Conservation (phyloP, 2,888 invertebrate species). For the Fragum whitleyi region DNA sequence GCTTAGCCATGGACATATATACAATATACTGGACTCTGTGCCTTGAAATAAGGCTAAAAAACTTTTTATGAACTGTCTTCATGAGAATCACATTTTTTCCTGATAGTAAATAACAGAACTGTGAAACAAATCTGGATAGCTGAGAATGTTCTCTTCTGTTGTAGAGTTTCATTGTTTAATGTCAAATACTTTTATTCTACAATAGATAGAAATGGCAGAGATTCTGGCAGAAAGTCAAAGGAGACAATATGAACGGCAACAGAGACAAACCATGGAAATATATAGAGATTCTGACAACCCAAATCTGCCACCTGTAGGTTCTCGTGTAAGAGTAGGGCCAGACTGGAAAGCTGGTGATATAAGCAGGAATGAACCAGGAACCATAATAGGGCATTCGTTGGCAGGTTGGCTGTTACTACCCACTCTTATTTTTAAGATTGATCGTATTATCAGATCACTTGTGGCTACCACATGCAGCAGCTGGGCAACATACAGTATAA, state of each 20-base stretch:
- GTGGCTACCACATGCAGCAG: too few species aligned
- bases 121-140: not conserved
- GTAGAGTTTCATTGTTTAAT: too few species aligned
- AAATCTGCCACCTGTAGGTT: not conserved
- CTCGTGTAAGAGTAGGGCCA: not conserved
- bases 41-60: too few species aligned
- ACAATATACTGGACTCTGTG: too few species aligned
- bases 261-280: not conserved
- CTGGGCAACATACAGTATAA: too few species aligned
- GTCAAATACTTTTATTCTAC: too few species aligned
- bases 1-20: too few species aligned
- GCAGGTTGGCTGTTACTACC: not conserved
- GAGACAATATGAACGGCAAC: not conserved
- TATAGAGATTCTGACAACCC: not conserved
- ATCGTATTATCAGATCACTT: too few species aligned
- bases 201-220: not conserved
- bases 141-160: not conserved
- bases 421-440: too few species aligned
- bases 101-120: not conserved
- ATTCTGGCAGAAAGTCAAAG: not conserved
- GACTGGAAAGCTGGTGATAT: not conserved
- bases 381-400: not conserved
- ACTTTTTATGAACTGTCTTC: too few species aligned
- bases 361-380: not conserved
- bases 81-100: too few species aligned